A percentile compares a stretch with the other conserved stretches of the same genome.
Evolutionary conservation across 2,113 vertebrate genomes (phyloP).

Genomic region (Leptodactylus fuscus): DNA sequence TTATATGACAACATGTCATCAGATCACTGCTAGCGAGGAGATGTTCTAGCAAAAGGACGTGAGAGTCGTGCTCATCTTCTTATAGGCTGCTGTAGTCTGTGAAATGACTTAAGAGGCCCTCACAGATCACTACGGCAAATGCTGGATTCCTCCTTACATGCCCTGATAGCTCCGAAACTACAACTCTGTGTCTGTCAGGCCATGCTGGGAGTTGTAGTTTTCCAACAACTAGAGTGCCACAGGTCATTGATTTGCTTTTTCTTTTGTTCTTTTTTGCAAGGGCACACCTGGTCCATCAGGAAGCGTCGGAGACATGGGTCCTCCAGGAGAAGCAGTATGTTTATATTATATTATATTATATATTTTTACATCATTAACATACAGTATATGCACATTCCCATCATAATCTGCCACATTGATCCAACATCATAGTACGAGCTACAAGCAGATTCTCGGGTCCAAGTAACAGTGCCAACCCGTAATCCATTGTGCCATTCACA

Average conservation of each 20-base stretch:
- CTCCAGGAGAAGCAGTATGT: slow-evolving; percentile 88
- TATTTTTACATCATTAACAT: not conserved
- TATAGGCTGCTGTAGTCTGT: not conserved
- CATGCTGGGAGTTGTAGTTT: not conserved
- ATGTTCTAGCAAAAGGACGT: not conserved
- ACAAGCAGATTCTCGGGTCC: too few relatives aligned
- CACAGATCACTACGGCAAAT: not conserved
- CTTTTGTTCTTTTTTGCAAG: slow-evolving; percentile 71
- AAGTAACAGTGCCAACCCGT: too few relatives aligned
- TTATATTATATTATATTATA: not conserved
- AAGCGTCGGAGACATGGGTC: slow-evolving; percentile 81
- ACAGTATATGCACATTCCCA: not conserved
- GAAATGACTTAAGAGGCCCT: not conserved
- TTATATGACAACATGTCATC: not conserved
- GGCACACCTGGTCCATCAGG: slow-evolving; percentile 83
- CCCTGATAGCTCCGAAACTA: not conserved
- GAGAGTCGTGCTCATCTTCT: not conserved
- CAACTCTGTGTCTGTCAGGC: not conserved
- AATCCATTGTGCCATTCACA: too few relatives aligned
- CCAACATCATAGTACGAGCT: too few relatives aligned
- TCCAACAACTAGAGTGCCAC: not conserved
- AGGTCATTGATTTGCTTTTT: not conserved
- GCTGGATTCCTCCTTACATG: not conserved
- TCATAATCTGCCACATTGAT: not conserved
- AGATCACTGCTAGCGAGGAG: not conserved